Percentiles rank a stretch among this genome's conserved stretches.
Conservation (phyloP, 2,797 vertebrate genomes). For the Microctenopoma steveboyesi region DNA sequence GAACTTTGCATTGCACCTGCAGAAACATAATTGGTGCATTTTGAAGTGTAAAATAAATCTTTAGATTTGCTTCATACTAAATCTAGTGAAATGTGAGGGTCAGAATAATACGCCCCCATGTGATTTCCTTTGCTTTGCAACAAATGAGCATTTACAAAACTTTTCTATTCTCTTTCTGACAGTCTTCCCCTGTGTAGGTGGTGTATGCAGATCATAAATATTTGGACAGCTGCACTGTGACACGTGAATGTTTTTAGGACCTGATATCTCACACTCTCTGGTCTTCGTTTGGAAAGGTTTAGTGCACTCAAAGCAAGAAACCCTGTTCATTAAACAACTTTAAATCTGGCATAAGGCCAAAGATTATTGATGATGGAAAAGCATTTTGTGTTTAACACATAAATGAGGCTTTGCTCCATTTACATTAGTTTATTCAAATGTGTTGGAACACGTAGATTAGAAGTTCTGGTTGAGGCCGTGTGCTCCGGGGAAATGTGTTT, state of each 20-base stretch:
- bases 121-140: too few species aligned
- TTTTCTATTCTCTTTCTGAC: too few species aligned
- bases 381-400: background rate
- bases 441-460: background rate
- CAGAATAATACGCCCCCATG: too few species aligned
- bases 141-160: too few species aligned
- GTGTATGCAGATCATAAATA: too few species aligned
- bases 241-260: conserved; percentile 2
- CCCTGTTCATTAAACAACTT: conserved; percentile 24
- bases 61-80: too few species aligned
- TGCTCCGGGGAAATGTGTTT: background rate
- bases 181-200: too few species aligned
- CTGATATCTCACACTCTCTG: background rate
- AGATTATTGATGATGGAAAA: background rate
- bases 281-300: conserved; percentile 33
- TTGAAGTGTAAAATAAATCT: too few species aligned
- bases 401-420: background rate
- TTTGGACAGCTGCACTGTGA: background rate
- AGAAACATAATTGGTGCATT: too few species aligned
- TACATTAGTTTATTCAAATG: background rate
- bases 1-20: too few species aligned
- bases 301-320: conserved; percentile 13
- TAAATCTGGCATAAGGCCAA: background rate
- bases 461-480: background rate
- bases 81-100: too few species aligned